phyloP scores from a whole-genome alignment of 1,140 invertebrate species.

The Helicoverpa armigera region DNA sequence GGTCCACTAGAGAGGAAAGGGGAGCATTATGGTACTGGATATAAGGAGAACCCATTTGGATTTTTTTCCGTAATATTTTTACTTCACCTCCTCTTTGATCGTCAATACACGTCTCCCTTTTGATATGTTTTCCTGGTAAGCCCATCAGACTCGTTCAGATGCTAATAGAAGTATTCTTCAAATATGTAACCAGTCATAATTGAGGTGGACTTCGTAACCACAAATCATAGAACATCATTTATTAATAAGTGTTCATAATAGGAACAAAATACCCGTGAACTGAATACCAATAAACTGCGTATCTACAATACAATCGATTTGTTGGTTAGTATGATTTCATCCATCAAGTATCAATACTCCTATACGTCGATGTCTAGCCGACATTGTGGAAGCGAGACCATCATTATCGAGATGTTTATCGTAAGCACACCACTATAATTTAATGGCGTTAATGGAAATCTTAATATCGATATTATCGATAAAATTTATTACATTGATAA shows the following conservation, averaged over 20 bases:
- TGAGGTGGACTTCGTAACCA: background rate
- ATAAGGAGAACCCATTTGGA: constrained; percentile 16
- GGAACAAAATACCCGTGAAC: constrained; percentile 13
- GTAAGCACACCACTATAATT: constrained; percentile 16
- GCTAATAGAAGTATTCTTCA: background rate
- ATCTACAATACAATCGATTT: constrained; percentile 34
- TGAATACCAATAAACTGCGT: constrained; percentile 39
- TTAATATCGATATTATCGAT: constrained; percentile 24
- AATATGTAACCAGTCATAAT: background rate
- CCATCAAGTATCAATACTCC: background rate
- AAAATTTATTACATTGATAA: background rate
- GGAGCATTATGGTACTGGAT: constrained; percentile 14
- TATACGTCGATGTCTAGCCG: constrained; percentile 5
- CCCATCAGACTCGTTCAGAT: no score
- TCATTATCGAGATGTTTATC: background rate
- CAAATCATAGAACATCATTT: constrained; percentile 13
- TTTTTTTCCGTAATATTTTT: constrained; percentile 20
- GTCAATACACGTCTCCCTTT: background rate
- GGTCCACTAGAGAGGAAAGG: constrained; percentile 26
- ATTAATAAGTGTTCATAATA: constrained; percentile 39
- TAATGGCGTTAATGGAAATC: constrained; percentile 25
- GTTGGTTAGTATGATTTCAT: constrained; percentile 1
- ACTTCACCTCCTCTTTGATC: background rate
- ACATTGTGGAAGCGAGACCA: constrained; percentile 11
- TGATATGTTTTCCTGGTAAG: constrained; percentile 18